Evolutionary conservation across 1,140 invertebrate genomes (phyloP), one percentile per base, ranked within the genome.

Genomic region (Diorhabda sublineata): DNA sequence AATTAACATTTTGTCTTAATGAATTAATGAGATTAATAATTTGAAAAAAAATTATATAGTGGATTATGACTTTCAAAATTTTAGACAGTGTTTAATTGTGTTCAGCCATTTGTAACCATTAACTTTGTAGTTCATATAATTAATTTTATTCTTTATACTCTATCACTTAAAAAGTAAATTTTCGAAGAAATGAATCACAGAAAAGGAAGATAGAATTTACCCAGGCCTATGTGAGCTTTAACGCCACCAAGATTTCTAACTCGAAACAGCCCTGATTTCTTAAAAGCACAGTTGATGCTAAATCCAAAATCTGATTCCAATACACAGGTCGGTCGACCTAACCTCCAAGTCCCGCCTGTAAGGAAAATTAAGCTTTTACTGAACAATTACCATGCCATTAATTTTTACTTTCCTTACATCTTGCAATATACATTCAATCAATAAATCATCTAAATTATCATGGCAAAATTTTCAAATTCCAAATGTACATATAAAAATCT

Each of bases 271-370:
- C 91, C 90, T 73, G 91, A 92, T 82, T 95, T 94, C 87, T 92
- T 93, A 87, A 95, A 94, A 79, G 91, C 92, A 83, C 93, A 95
- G 86, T 93, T 92, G 81, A 95, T 86, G 76, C 87, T 89, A 84
- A 94, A 93, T 78, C 91, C 92, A 80, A 92, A 93, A 82, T 94
- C 92, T 75, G 92, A 93, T 81, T 92, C 90, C 81, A 93, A 87
- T 70, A 94, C 92, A 83, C 92, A 95, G 74, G 91, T 90, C 76
- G 88, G 85, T 74, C 74, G 84, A 80, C 83, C 85, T 74, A 76
- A 76, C 75, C 73, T 77, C 76, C 77, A 82, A 74, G 77, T 76
- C 65, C 77, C 78, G 76, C 79, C 80, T 81, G 79, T 71, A 81
- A 81, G 71, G 71, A 79, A 81, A 78, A 75, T 63, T n/a, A 62